Conservation (phyloP, 2,113 vertebrate genomes). For the Lucifuga dentata region DNA sequence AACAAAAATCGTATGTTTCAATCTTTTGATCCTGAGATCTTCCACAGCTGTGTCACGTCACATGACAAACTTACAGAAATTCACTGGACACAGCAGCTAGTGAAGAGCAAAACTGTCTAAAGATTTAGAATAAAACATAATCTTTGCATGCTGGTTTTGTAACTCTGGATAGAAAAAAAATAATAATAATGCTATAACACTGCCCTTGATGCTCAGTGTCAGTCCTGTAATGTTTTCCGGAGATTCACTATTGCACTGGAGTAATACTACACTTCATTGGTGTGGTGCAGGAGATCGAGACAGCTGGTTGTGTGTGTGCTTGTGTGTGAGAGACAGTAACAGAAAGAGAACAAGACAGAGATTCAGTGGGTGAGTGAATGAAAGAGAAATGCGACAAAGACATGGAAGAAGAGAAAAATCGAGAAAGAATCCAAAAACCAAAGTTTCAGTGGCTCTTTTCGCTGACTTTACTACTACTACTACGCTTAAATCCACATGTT, state of each 20-base stretch:
- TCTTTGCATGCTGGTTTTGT: conserved; percentile 10
- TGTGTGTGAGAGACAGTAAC: conserved; percentile 30
- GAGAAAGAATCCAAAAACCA: conserved; percentile 4
- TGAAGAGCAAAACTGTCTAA: neutral
- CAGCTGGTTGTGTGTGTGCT: conserved; percentile 31
- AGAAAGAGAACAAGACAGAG: conserved; percentile 1
- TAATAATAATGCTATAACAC: neutral
- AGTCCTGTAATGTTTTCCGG: conserved; percentile 34
- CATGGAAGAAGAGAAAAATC: neutral
- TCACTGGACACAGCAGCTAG: neutral
- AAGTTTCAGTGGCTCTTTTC: conserved; percentile 15
- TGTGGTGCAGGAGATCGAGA: conserved; percentile 16
- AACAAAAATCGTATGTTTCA: neutral
- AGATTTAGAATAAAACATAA: neutral
- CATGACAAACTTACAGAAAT: conserved; percentile 6
- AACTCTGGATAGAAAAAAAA: conserved; percentile 16
- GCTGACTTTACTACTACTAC: neutral
- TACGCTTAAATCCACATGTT: conserved; percentile 50
- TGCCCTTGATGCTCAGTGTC: conserved; percentile 30
- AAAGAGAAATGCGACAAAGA: conserved; percentile 20
- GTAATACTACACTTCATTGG: conserved; percentile 36
- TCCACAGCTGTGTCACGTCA: neutral
- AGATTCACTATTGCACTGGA: conserved; percentile 54
- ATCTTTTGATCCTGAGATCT: neutral
- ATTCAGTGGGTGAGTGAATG: conserved; percentile 6